phyloP scores from a whole-genome alignment of 92 coral and sea anemone genomes.

The Scolanthus callimorphus region DNA sequence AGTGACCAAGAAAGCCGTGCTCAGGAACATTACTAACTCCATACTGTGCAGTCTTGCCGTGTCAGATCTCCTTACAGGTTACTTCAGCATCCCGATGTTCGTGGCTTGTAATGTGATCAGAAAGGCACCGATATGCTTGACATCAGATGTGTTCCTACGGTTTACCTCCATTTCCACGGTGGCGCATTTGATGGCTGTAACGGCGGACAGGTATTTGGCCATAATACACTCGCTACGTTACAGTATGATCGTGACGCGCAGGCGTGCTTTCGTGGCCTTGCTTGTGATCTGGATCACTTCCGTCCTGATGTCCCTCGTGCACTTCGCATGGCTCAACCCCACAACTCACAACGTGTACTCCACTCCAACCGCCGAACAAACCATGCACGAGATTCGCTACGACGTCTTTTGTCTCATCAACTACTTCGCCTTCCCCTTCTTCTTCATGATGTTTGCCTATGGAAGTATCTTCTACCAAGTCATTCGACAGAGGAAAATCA shows the following conservation, averaged over 20 bases:
- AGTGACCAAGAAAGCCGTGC: conserved; percentile 3
- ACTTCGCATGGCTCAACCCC: conserved; percentile 19
- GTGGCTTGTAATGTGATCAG: conserved; percentile 14
- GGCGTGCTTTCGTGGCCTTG: conserved; percentile 9
- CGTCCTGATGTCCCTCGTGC: conserved; percentile 26
- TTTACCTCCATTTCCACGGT: conserved; percentile 41
- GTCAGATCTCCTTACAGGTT: conserved; percentile 34
- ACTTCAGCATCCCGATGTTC: conserved; percentile 25
- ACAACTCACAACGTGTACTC: not conserved
- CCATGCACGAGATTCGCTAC: conserved; percentile 17
- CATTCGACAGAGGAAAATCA: conserved; percentile 23
- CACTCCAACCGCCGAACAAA: not conserved
- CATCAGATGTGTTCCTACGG: conserved; percentile 20
- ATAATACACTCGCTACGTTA: conserved; percentile 36
- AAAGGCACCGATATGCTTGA: conserved; percentile 8
- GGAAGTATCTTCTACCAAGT: conserved; percentile 32
- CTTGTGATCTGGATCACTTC: conserved; percentile 27
- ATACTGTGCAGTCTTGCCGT: conserved; percentile 32
- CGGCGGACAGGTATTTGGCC: conserved; percentile 30
- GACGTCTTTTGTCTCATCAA: conserved; percentile 30
- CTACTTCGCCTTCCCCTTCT: conserved; percentile 19
- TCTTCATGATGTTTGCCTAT: conserved; percentile 30
- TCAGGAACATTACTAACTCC: conserved; percentile 33
- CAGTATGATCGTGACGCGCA: conserved; percentile 13
- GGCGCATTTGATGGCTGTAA: conserved; percentile 34